Evolutionary conservation across 1,140 invertebrate genomes (phyloP).

Genomic region (Dinoponera quadriceps): DNA sequence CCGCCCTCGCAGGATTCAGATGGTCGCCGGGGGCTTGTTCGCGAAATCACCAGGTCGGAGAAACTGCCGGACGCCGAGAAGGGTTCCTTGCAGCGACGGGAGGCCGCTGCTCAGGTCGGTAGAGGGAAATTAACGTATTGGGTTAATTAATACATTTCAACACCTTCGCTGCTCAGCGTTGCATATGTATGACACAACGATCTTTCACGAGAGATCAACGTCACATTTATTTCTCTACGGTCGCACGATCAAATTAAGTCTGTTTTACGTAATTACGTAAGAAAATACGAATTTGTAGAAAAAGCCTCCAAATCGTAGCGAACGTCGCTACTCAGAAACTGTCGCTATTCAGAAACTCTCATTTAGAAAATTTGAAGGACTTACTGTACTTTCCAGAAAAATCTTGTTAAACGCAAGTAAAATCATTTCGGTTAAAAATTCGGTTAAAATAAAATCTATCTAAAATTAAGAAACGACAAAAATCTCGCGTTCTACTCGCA

Average conservation of each 20-base stretch:
- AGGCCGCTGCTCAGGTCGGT: slow-evolving; percentile 61
- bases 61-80: slow-evolving; percentile 16
- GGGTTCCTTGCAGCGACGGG: slow-evolving; percentile 26
- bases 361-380: background rate
- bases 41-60: background rate
- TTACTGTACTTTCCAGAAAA: background rate
- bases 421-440: background rate
- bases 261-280: no score
- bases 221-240: no score
- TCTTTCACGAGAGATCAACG: no score
- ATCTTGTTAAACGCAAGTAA: background rate
- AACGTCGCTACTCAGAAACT: no score
- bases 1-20: background rate
- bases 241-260: no score
- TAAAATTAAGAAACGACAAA: slow-evolving; percentile 2
- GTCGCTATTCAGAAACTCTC: no score
- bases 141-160: background rate
- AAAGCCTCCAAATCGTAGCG: no score
- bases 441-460: background rate
- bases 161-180: no score
- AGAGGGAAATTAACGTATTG: background rate
- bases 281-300: no score
- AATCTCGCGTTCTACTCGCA: background rate
- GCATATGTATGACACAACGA: no score
- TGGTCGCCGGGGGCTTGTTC: background rate